These are phyloP conservation scores for Rhinolophus sinicus DNA, from an alignment of 2,113 vertebrate genomes.

Conservation along the genomic window DNA sequence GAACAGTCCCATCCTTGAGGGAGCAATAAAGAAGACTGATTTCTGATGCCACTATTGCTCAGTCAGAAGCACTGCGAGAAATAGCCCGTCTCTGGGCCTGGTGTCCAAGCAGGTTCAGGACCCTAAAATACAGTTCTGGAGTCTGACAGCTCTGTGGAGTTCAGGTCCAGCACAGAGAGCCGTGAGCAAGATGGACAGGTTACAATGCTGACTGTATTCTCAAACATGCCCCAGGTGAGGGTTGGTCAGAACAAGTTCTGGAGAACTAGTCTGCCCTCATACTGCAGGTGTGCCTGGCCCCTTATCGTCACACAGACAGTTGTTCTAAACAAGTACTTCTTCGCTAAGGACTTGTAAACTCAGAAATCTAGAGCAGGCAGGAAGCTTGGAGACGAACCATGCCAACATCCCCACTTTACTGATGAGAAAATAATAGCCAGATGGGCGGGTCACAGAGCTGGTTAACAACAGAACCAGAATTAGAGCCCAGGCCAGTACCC, in stretches of 20 bases:
- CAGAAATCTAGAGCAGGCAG: neutral
- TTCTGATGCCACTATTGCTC: neutral
- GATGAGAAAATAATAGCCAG: neutral
- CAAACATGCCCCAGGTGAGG: neutral
- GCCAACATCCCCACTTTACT: neutral
- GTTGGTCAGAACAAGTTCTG: neutral
- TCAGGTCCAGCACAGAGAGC: neutral
- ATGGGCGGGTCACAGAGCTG: neutral
- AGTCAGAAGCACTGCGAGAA: neutral
- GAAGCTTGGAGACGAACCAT: neutral
- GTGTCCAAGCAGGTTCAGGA: neutral
- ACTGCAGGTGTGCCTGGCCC: neutral
- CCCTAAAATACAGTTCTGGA: neutral
- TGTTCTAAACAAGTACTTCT: neutral
- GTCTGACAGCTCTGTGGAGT: neutral
- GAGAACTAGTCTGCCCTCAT: neutral
- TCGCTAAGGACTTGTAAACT: neutral
- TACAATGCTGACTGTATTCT: neutral
- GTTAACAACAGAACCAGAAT: neutral
- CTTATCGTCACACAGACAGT: neutral
- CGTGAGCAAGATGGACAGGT: neutral
- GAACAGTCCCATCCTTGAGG: neutral
- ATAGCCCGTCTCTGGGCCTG: neutral
- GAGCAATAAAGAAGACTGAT: neutral
- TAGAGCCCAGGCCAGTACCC: neutral